Base-by-base conservation (phyloP, 1,140 invertebrate genomes). In the Drosophila ambigua region DNA sequence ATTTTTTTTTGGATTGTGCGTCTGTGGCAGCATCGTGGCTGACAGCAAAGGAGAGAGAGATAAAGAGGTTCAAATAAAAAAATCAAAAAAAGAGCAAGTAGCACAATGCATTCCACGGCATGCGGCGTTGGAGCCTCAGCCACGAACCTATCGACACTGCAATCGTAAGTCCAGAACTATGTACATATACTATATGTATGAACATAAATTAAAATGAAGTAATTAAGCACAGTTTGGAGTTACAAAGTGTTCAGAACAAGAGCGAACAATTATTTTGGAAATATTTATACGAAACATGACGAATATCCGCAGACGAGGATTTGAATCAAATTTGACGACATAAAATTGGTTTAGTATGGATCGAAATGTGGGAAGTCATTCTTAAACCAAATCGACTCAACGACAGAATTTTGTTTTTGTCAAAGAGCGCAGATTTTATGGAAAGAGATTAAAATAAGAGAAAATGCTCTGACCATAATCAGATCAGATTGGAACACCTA, bases 81-180 rank as follows among this genome's bases (percentile, higher is more conserved):
- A 54, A 52, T 58, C 65, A 72, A 69, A 73, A 49, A 76, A 68
- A 45, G 53, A 55, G 55, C 49, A 39, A 80, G 61, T 72, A 61
- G 58, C 59, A 45, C 57, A 81, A 90, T 90, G 88, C 88, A 90
- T 90, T 90, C 88, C 77, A 90, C 82, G 64, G 75, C 88, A 84
- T 90, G 88, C 88, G 88, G 88, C 57, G 80, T 90, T 55, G 82
- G 84, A 46, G 79, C 83, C 64, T 88, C 84, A 9, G 79, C 84
- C 84, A 83, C 82, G 52, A 87, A 88, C 48, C 85, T 88, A 20
- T 66, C 83, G 24, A 46, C 79, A 41, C 65, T 88, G 43, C 78
- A 88, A 68, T 60, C 78, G 82, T 87, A 88, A 87, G 82, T 85
- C 31, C 63, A 58, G 7, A 24, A 20, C 20, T 20, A 20, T 2